These are phyloP conservation scores for Macrotis lagotis DNA, from an alignment of 2,113 vertebrate species.

Conservation along the genomic window DNA sequence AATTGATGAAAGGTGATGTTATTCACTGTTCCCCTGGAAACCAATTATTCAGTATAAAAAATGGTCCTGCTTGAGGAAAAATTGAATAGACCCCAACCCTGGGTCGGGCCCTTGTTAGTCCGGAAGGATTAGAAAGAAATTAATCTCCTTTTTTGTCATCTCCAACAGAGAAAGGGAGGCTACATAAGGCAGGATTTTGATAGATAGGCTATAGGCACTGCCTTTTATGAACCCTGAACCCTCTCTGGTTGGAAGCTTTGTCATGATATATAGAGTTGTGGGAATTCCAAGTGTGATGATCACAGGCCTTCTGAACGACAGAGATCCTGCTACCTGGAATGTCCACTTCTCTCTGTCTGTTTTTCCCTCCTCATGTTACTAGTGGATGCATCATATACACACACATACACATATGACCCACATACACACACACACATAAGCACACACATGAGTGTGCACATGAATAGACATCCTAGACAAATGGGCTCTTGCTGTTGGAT, in stretches of 20 bases:
- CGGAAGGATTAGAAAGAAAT: conserved; percentile 82
- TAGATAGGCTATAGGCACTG: conserved; percentile 56
- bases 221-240: conserved; percentile 70
- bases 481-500: conserved; percentile 17
- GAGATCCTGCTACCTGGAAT: background rate
- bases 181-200: conserved; percentile 65
- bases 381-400: background rate
- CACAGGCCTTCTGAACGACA: background rate
- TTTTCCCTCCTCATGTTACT: background rate
- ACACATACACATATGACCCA: background rate
- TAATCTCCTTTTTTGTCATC: conserved; percentile 82
- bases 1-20: background rate
- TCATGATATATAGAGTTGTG: conserved; percentile 2
- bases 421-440: background rate
- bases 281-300: background rate
- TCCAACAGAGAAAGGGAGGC: conserved; percentile 75
- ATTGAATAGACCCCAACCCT: conserved; percentile 73
- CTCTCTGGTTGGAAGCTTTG: conserved; percentile 70
- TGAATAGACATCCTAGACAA: background rate
- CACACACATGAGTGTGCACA: background rate
- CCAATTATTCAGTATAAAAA: conserved; percentile 77
- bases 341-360: background rate
- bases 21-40: conserved; percentile 45
- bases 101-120: conserved; percentile 81
- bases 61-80: conserved; percentile 77